These are phyloP conservation scores for Ormyrus thymus DNA, from an alignment of 2,888 invertebrate species.

Conservation along the genomic window DNA sequence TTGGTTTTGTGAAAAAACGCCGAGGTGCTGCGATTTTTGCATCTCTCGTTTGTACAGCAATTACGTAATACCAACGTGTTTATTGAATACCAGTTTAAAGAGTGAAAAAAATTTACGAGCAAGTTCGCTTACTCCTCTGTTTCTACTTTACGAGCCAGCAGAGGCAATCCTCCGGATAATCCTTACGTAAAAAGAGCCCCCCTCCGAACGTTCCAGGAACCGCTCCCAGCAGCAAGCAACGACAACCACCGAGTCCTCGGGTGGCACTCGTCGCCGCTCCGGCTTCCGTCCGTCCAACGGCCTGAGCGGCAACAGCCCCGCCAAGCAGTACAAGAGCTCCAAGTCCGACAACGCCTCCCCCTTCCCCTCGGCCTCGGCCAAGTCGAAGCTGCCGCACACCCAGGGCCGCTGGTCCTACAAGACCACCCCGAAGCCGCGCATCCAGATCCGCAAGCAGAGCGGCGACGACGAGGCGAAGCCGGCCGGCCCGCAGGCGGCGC, in stretches of 20 bases:
- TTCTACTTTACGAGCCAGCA: too few relatives aligned
- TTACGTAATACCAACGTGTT: too few relatives aligned
- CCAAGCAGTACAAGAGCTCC: constrained; percentile 63
- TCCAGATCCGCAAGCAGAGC: constrained; percentile 83
- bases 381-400: constrained; percentile 88
- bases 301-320: constrained; percentile 75
- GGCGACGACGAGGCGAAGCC: constrained; percentile 69
- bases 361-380: constrained; percentile 79
- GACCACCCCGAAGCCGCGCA: constrained; percentile 90
- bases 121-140: too few relatives aligned
- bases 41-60: too few relatives aligned
- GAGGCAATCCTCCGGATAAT: too few relatives aligned
- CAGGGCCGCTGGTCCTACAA: constrained; percentile 94
- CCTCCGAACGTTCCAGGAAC: constrained; percentile 35
- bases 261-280: constrained; percentile 75
- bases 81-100: too few relatives aligned
- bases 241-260: constrained; percentile 67
- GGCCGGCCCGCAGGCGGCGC: constrained; percentile 34
- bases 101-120: too few relatives aligned
- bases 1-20: too few relatives aligned
- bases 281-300: constrained; percentile 82
- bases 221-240: constrained; percentile 64
- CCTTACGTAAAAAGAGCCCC: too few relatives aligned
- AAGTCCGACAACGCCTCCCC: constrained; percentile 54
- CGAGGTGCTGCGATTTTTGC: too few relatives aligned